Percentiles rank a stretch among this genome's conserved stretches.
Evolutionary conservation across 1,140 invertebrate genomes (phyloP).

Genomic region (Xylocopa sonorina): DNA sequence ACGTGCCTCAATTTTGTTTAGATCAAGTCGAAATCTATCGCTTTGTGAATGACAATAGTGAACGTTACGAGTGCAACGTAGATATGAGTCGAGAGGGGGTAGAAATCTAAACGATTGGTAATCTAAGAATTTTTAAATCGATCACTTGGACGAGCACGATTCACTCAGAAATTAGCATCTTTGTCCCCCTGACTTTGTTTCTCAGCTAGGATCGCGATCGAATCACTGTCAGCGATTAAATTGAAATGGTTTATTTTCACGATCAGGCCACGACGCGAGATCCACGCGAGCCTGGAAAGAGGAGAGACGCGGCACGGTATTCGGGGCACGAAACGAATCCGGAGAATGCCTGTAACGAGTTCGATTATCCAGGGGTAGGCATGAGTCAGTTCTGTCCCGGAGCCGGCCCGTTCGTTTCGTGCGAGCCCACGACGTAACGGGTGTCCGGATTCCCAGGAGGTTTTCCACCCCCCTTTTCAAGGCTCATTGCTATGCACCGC

Average conservation of each 20-base stretch:
- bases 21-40: too few species aligned
- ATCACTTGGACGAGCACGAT: neutral
- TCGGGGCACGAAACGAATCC: constrained; percentile 77
- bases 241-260: neutral
- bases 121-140: too few species aligned
- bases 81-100: too few species aligned
- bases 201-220: neutral
- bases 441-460: constrained; percentile 79
- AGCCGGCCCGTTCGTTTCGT: constrained; percentile 53
- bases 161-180: neutral
- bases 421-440: constrained; percentile 68
- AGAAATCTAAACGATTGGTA: too few species aligned
- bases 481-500: constrained; percentile 80
- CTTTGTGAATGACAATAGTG: too few species aligned
- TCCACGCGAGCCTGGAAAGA: neutral
- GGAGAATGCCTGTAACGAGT: constrained; percentile 76
- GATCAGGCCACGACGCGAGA: neutral
- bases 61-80: too few species aligned
- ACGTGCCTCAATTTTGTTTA: too few species aligned
- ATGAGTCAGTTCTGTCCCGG: constrained; percentile 75
- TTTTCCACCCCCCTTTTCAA: constrained; percentile 72
- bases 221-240: neutral
- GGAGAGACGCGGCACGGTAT: constrained; percentile 44
- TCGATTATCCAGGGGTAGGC: constrained; percentile 76
- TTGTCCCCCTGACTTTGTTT: neutral